Evolutionary conservation across 2,113 vertebrate species (phyloP), one percentile per base, ranked within the genome.

Genomic region (Anseranas semipalmata): DNA sequence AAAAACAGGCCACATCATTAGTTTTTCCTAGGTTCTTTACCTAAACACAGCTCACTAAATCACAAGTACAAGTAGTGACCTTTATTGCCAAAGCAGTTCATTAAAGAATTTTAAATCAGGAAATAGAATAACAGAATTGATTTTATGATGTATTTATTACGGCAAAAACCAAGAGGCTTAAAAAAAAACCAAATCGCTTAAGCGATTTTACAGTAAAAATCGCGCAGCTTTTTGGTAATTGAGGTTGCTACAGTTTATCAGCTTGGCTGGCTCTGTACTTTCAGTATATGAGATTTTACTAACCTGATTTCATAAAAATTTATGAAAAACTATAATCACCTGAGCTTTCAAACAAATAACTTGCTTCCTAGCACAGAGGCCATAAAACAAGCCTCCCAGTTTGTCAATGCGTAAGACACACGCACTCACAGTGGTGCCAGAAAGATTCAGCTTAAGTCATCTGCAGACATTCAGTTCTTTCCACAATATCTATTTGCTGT

Each of bases 261-360:
- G 48, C 50, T 92, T 66, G 41, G 27, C 3, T 48, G 46, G n/a
- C 56, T 80, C 65, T 76, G 33, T 62, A 70, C 50, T 93, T 80
- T 74, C 28, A 74, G 32, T 75, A 35, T 43, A 46, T 53, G 28
- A 78, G 30, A 58, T 48, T 78, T 82, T 89, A 87, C 33, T 85
- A 74, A 77, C 37, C 60, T 55, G 32, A 70, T 87, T 76, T 84
- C 59, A 77, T 74, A 83, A 74, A 90, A 83, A 73, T 66, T 59
- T 83, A 60, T 45, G 9, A 32, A 71, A 32, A 35, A 62, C 55
- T 65, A 77, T 71, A 78, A 93, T 77, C 68, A 95, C 66, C 79
- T 72, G n/a, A 70, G 55, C 76, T 96, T 85, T 87, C 65, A 95
- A 93, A 91, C 32, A 84, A 94, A 45, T 62, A 89, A 70, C 30